Evolutionary conservation across 2,797 vertebrate genomes (phyloP).

Genomic region (Scleropages formosus): DNA sequence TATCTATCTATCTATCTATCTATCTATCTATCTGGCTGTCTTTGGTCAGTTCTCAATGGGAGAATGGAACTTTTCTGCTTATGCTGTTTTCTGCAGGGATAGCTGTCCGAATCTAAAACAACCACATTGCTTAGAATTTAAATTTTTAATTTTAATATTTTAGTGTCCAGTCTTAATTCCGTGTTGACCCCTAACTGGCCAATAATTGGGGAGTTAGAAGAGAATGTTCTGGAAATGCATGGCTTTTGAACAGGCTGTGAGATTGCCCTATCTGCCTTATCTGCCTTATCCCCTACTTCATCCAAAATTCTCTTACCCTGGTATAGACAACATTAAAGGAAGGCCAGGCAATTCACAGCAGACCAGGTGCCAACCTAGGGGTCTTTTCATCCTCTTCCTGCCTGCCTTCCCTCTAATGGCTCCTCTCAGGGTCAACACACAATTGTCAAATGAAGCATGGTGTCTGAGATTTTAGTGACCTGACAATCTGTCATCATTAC

Average conservation of each 20-base stretch:
- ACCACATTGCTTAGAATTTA: no score
- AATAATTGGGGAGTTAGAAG: background rate
- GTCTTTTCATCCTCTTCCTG: background rate
- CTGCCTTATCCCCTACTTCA: no score
- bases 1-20: no score
- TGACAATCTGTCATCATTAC: conserved; percentile 11
- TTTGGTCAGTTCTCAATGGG: background rate
- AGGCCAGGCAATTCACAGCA: background rate
- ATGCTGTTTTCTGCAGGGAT: background rate
- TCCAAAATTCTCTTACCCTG: no score
- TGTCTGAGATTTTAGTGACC: background rate
- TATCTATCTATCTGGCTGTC: no score
- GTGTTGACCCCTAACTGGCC: background rate
- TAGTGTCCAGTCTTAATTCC: background rate
- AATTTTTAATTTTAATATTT: no score
- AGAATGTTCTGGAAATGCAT: no score
- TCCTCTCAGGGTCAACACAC: no score
- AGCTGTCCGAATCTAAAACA: no score
- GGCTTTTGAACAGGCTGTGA: no score
- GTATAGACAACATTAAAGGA: background rate
- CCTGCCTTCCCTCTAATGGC: background rate
- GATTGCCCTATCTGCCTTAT: no score
- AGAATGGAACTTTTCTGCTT: background rate
- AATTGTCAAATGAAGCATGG: background rate
- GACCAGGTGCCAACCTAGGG: no score